Conservation (phyloP, 1,140 invertebrate species). For the Drusus annulatus region DNA sequence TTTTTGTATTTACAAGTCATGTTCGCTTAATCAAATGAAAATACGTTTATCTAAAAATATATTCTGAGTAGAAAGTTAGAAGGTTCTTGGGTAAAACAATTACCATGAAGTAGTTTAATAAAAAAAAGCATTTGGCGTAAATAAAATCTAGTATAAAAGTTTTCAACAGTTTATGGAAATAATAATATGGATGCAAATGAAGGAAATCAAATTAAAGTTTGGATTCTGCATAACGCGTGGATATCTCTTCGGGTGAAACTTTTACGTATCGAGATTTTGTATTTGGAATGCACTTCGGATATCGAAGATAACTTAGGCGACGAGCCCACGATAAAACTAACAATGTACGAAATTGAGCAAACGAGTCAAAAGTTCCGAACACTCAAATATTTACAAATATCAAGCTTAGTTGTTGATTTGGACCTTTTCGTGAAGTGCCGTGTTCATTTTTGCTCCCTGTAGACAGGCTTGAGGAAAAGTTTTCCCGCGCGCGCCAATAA, state of each 20-base stretch:
- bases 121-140: too few species aligned
- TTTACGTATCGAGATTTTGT: conserved; percentile 25
- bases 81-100: too few species aligned
- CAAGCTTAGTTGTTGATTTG: background rate
- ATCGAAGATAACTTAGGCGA: conserved; percentile 1
- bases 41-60: too few species aligned
- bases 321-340: background rate
- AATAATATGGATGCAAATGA: too few species aligned
- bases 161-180: too few species aligned
- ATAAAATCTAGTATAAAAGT: background rate
- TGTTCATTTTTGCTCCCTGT: too few species aligned
- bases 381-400: background rate
- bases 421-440: background rate
- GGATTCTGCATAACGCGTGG: background rate
- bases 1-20: too few species aligned
- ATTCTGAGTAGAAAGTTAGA: too few species aligned
- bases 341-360: background rate
- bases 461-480: conserved; percentile 1
- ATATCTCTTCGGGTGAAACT: conserved; percentile 15
- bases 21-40: too few species aligned
- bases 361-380: background rate
- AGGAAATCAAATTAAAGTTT: background rate
- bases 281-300: conserved; percentile 32
- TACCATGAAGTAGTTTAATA: too few species aligned
- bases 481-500: conserved; percentile 38